Evolutionary conservation across 2,888 invertebrate species (phyloP).

Genomic region (Pandemis heparana): DNA sequence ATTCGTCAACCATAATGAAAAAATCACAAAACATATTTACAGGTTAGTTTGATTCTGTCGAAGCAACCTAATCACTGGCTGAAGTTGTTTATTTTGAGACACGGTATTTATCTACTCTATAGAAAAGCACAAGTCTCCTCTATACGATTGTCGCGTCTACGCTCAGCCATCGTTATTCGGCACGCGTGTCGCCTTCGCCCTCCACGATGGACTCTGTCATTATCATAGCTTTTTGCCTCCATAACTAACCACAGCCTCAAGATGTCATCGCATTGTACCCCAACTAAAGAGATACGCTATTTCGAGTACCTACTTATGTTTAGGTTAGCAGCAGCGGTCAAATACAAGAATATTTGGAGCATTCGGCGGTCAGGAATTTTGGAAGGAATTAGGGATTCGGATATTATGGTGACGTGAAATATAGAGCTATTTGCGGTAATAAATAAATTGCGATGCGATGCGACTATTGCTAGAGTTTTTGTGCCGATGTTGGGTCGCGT

Average conservation of each 20-base stretch:
- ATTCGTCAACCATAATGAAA: too few relatives aligned
- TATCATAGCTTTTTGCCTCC: constrained; percentile 83
- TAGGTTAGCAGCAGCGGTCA: constrained; percentile 13
- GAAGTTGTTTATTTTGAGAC: too few relatives aligned
- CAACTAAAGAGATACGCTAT: constrained; percentile 46
- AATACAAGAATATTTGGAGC: constrained; percentile 25
- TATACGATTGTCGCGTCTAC: constrained; percentile 55
- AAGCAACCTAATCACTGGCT: too few relatives aligned
- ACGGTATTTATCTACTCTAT: too few relatives aligned
- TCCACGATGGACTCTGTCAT: constrained; percentile 79
- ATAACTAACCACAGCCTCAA: constrained; percentile 72
- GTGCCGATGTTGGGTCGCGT: background rate
- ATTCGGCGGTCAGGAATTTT: constrained; percentile 27
- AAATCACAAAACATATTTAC: too few relatives aligned
- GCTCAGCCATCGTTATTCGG: constrained; percentile 70
- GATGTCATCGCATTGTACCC: constrained; percentile 61
- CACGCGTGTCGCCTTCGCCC: constrained; percentile 75
- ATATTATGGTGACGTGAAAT: constrained; percentile 24
- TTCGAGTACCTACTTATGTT: constrained; percentile 28
- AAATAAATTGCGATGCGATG: constrained; percentile 21
- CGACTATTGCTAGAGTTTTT: constrained; percentile 15
- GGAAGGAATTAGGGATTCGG: constrained; percentile 20
- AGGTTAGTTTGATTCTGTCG: too few relatives aligned
- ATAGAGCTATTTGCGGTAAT: constrained; percentile 12
- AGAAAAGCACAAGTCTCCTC: constrained; percentile 48